Evolutionary conservation across 2,797 vertebrate genomes (phyloP), one percentile per base, ranked within the genome.

Genomic region (Apodemus agrarius): DNA sequence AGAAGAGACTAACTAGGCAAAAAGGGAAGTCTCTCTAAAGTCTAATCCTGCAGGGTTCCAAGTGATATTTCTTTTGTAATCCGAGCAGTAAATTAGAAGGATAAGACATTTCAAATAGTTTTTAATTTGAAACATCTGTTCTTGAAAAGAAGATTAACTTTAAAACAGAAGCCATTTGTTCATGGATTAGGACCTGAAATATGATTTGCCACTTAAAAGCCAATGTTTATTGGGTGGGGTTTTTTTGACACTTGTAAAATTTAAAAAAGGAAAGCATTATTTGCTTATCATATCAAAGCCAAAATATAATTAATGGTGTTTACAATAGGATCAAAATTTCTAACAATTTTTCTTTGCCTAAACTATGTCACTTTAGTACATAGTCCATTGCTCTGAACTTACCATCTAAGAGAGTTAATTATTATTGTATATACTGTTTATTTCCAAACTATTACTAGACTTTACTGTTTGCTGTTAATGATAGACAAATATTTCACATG

Each of bases 141-240:
- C 90, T 49, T 93, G 72, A 91, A 95, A 85, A 90, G 21, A 75
- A 89, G 90, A 86, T 89, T 92, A 74, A 94, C 54, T 69, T 88
- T 90, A 80, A 93, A 92, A 78, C 29, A 96, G 57, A 95, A 80
- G 78, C 72, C 40, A 93, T 93, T 79, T 91, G 61, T 65, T 80
- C 57, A 69, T 72, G 4, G 14, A 92, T 92, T 95, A 95, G 87
- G 80, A 88, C 4, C 6, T 67, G 22, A 96, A 93, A 74, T 80
- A 90, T 87, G 26, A 92, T 59, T 78, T 90, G 26, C 24, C 69
- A 91, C 3, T 84, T 83, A 87, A 3, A 92, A 11, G 1, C 76
- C 61, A 93, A 90, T 93, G 31, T 89, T 76, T 96, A 65, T 90
- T 89, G 19, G 76, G 46, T 94, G 79, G n/a, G n/a, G n/a, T n/a